These are phyloP conservation scores for Thaleichthys pacificus DNA, from an alignment of 2,797 vertebrate species.

Conservation along the genomic window DNA sequence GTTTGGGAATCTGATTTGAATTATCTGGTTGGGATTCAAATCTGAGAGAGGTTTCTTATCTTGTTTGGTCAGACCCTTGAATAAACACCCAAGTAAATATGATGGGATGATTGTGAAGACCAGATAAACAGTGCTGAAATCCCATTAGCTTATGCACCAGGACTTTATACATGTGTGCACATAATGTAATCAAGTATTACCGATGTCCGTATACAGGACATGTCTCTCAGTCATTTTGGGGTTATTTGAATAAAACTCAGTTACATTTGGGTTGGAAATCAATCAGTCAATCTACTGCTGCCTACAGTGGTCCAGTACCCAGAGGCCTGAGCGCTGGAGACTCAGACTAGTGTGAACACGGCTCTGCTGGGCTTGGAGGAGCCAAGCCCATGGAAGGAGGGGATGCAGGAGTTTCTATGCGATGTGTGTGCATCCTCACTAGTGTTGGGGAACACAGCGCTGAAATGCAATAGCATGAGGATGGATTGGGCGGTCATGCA, in stretches of 20 bases:
- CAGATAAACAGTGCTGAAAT: constrained; percentile 43
- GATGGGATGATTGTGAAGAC: constrained; percentile 43
- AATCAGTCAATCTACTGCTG: too few relatives aligned
- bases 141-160: not conserved
- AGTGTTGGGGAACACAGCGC: constrained; percentile 24
- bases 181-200: constrained; percentile 3
- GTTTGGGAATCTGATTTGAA: constrained; percentile 28
- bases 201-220: too few relatives aligned
- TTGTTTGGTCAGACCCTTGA: constrained; percentile 60
- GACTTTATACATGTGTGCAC: not conserved
- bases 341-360: too few relatives aligned
- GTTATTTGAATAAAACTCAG: not conserved
- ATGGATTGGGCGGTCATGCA: constrained; percentile 48
- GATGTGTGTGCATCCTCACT: too few relatives aligned
- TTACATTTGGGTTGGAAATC: too few relatives aligned
- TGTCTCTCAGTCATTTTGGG: not conserved
- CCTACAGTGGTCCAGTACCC: too few relatives aligned
- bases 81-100: constrained; percentile 63
- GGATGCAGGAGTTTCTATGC: too few relatives aligned
- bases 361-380: too few relatives aligned
- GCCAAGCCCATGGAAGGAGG: too few relatives aligned
- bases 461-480: constrained; percentile 55
- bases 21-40: constrained; percentile 19
- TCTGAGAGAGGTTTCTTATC: constrained; percentile 40
- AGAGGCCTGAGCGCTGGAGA: too few relatives aligned